A percentile compares a stretch with the other conserved stretches of the same genome.
phyloP scores from a whole-genome alignment of 2,113 vertebrate genomes.

The Leucoraja erinaceus region DNA sequence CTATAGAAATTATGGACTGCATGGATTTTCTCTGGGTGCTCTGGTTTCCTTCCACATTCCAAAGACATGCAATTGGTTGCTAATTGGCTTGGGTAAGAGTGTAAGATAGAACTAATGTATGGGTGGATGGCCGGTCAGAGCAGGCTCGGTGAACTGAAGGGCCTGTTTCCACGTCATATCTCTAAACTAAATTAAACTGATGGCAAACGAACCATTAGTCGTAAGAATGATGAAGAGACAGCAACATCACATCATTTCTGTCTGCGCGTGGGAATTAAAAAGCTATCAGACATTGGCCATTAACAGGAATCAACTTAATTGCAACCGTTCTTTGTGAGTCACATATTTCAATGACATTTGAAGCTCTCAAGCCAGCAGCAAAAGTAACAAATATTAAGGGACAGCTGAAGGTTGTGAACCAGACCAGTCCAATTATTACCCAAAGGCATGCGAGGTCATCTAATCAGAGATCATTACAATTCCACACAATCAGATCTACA shows the following conservation, averaged over 20 bases:
- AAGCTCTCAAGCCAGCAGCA: background rate
- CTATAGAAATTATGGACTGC: too few species aligned
- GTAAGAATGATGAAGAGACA: slow-evolving; percentile 5
- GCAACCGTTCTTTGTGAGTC: background rate
- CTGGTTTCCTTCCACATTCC: too few species aligned
- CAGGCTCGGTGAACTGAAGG: too few species aligned
- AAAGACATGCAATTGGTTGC: too few species aligned
- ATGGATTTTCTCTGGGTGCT: too few species aligned
- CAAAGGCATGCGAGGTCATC: background rate
- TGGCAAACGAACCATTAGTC: background rate
- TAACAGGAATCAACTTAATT: slow-evolving; percentile 7
- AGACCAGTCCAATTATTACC: background rate
- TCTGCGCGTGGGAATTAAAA: slow-evolving; percentile 21
- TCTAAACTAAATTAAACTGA: background rate
- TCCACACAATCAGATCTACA: background rate
- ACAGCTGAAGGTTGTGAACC: background rate
- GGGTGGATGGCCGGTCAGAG: too few species aligned
- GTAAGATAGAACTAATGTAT: too few species aligned
- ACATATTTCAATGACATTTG: slow-evolving; percentile 1
- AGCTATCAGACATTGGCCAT: slow-evolving; percentile 12
- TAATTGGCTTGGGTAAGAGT: too few species aligned
- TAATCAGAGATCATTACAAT: too few species aligned
- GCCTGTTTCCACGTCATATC: too few species aligned
- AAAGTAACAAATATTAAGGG: background rate
- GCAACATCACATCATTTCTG: background rate